Conservation (phyloP, 1,140 invertebrate species). For the Eufriesea mexicana region DNA sequence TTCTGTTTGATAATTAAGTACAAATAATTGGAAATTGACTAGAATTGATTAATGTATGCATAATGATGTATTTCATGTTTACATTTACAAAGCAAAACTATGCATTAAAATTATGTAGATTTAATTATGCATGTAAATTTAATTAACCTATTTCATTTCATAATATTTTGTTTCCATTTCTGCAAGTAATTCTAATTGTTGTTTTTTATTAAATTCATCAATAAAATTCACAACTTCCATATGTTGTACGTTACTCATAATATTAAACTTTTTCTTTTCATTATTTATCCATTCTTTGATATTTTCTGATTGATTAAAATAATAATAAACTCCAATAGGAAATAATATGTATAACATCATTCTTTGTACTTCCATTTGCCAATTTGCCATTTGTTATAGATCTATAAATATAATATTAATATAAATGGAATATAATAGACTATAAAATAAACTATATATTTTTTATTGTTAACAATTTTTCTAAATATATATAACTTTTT, state of each 20-base stretch:
- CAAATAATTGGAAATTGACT: too few relatives aligned
- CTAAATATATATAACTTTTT: too few relatives aligned
- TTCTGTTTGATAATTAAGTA: too few relatives aligned
- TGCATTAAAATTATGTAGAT: neutral
- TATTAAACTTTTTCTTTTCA: constrained; percentile 85
- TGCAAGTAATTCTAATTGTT: constrained; percentile 14
- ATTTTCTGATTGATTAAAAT: constrained; percentile 92
- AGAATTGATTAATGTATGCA: too few relatives aligned
- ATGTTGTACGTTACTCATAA: neutral
- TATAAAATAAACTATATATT: too few relatives aligned
- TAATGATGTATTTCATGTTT: neutral
- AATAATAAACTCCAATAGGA: constrained; percentile 91
- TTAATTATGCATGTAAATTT: too few relatives aligned
- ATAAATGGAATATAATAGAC: neutral
- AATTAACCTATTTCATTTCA: neutral
- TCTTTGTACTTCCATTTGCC: constrained; percentile 90
- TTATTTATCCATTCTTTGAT: constrained; percentile 91
- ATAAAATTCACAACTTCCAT: constrained; percentile 33
- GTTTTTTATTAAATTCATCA: constrained; percentile 21
- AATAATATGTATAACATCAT: constrained; percentile 94
- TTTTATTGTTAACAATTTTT: too few relatives aligned
- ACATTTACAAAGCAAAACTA: neutral
- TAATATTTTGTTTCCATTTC: constrained; percentile 41
- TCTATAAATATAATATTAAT: constrained; percentile 26
- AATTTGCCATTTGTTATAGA: constrained; percentile 86